Evolutionary conservation across 30 jellyfish, hydroid and myxozoan species (phyloP).

Genomic region (Chrysaora quinquecirrha): DNA sequence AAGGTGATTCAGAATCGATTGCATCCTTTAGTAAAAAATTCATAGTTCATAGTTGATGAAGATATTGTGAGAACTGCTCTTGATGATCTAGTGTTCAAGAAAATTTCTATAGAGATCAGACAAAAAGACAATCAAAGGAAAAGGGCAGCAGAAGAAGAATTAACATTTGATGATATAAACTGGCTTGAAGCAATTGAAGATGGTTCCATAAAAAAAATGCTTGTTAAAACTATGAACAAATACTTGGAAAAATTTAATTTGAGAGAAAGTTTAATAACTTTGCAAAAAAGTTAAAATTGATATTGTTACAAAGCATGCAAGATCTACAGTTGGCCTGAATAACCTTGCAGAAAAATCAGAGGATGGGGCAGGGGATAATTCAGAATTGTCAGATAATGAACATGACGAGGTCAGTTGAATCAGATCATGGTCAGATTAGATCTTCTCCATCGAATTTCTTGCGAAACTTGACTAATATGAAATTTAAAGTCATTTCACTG

Average conservation of each 20-base stretch:
- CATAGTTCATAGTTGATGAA: slow-evolving; percentile 17
- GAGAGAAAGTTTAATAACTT: background rate
- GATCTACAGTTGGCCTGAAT: too few relatives aligned
- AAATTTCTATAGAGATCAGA: slow-evolving; percentile 28
- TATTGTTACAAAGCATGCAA: too few relatives aligned
- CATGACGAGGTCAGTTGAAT: too few relatives aligned
- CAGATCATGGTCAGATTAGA: too few relatives aligned
- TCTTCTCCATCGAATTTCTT: too few relatives aligned
- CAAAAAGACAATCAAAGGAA: slow-evolving; percentile 20
- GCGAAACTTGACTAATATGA: too few relatives aligned
- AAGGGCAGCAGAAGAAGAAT: slow-evolving; percentile 10
- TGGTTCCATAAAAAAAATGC: background rate
- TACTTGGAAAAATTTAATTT: background rate
- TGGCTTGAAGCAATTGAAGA: slow-evolving; percentile 6
- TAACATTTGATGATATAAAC: slow-evolving; percentile 14
- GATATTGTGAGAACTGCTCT: slow-evolving; percentile 35
- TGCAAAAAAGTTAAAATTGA: background rate
- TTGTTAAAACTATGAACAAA: background rate
- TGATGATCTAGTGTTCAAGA: slow-evolving; percentile 17
- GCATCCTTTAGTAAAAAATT: slow-evolving; percentile 18
- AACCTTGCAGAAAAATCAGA: too few relatives aligned
- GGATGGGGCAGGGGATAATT: too few relatives aligned
- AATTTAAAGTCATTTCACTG: too few relatives aligned
- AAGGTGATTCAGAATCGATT: slow-evolving; percentile 18
- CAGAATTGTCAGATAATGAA: too few relatives aligned